A percentile compares a stretch with the other conserved stretches of the same genome.
phyloP scores from a whole-genome alignment of 2,888 invertebrate genomes.

The Tenthredo amoena region DNA sequence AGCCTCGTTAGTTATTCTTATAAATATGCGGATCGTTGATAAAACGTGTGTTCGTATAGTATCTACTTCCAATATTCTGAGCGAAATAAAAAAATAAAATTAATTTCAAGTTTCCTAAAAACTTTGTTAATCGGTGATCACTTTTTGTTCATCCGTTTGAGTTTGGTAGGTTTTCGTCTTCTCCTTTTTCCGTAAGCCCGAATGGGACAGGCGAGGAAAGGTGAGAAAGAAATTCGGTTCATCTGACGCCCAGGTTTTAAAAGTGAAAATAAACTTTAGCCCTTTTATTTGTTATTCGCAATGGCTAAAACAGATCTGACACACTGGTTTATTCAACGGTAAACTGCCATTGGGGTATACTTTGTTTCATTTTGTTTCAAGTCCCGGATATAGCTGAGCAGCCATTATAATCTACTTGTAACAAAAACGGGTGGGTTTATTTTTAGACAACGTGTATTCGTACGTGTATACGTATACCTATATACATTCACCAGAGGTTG shows the following conservation, averaged over 20 bases:
- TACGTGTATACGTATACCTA: neutral
- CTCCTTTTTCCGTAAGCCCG: no score
- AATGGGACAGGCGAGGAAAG: no score
- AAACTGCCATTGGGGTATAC: neutral
- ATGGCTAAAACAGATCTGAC: neutral
- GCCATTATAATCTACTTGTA: neutral
- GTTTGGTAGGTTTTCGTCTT: neutral
- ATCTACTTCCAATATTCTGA: neutral
- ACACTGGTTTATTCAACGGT: neutral
- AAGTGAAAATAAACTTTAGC: no score
- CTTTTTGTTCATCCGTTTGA: no score
- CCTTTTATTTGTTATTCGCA: neutral
- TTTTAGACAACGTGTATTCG: neutral
- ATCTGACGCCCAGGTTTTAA: no score
- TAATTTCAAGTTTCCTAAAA: no score
- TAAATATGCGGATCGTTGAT: neutral
- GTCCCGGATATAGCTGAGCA: neutral
- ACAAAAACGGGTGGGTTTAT: neutral
- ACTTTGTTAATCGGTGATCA: no score
- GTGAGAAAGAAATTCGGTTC: no score
- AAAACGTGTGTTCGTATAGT: neutral
- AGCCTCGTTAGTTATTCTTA: neutral
- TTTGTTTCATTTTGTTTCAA: neutral
- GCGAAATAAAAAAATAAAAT: no score
- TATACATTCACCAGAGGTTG: neutral